Conservation (phyloP, 2,113 vertebrate species). For the Charadrius vociferus region DNA sequence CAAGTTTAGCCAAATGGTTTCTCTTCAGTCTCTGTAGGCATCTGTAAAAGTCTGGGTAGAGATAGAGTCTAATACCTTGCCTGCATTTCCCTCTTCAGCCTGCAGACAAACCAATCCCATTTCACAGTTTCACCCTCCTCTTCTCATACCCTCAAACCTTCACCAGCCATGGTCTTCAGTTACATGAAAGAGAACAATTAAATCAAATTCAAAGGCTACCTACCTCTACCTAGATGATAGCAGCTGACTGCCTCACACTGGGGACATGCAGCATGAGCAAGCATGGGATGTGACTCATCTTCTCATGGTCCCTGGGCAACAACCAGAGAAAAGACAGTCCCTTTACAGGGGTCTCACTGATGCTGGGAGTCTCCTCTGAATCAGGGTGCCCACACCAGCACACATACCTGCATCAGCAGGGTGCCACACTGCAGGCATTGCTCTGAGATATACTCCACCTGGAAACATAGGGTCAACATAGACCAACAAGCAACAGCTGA, state of each 20-base stretch:
- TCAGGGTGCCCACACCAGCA: not conserved
- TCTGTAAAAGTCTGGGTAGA: not conserved
- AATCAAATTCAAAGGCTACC: not conserved
- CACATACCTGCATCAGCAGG: not conserved
- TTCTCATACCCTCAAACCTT: not conserved
- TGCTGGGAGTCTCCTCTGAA: not conserved
- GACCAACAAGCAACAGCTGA: not conserved
- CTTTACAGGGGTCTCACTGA: not conserved
- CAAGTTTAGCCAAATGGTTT: not conserved
- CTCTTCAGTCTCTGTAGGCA: not conserved
- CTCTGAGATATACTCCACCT: not conserved
- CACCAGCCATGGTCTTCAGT: not conserved
- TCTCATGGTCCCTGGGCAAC: not conserved
- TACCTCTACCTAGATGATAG: not conserved
- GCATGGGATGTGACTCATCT: not conserved
- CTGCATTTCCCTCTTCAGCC: not conserved
- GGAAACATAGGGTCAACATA: not conserved
- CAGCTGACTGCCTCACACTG: not conserved
- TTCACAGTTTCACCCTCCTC: not conserved
- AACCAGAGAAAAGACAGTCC: not conserved
- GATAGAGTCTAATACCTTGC: not conserved
- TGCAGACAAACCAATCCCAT: not conserved
- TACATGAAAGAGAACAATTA: not conserved
- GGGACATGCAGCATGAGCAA: accelerated
- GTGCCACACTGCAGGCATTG: not conserved